Conservation (phyloP, 2,888 invertebrate species). For the Bellardia pandia region DNA sequence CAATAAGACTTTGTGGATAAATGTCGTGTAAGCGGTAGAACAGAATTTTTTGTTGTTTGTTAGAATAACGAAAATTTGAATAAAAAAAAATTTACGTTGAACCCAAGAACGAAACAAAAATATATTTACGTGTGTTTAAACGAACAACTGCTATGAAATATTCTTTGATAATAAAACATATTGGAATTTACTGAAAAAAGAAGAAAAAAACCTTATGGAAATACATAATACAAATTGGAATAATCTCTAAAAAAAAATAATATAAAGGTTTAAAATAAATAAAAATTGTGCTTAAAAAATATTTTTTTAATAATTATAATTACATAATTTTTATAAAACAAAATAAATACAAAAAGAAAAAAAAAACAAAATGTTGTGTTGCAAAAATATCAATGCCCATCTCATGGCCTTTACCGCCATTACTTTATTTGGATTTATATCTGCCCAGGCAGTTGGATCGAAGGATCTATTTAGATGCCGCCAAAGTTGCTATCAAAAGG, state of each 20-base stretch:
- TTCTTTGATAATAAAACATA: conserved; percentile 4
- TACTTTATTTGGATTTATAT: conserved; percentile 75
- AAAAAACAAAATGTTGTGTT: conserved; percentile 60
- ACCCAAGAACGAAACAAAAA: background rate
- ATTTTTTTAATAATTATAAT: conserved; percentile 16
- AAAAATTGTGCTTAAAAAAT: conserved; percentile 8
- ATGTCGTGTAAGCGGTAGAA: conserved; percentile 53
- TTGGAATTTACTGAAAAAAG: background rate
- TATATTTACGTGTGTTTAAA: conserved; percentile 15
- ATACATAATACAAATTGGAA: background rate
- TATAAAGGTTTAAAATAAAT: conserved; percentile 12
- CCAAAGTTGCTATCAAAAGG: conserved; percentile 84
- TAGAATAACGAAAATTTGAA: conserved; percentile 50
- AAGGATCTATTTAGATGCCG: conserved; percentile 83
- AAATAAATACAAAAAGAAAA: conserved; percentile 8
- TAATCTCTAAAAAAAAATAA: background rate
- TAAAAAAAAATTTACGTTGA: conserved; percentile 19
- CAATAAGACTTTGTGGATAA: conserved; percentile 63
- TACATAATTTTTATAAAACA: background rate
- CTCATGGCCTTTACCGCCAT: conserved; percentile 72
- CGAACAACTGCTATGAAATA: background rate
- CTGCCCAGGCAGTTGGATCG: conserved; percentile 77
- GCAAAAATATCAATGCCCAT: conserved; percentile 58
- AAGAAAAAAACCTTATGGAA: conserved; percentile 1
- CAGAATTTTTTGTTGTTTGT: conserved; percentile 22